Conservation (phyloP, 2,888 invertebrate genomes). For the Leptothorax acervorum region DNA sequence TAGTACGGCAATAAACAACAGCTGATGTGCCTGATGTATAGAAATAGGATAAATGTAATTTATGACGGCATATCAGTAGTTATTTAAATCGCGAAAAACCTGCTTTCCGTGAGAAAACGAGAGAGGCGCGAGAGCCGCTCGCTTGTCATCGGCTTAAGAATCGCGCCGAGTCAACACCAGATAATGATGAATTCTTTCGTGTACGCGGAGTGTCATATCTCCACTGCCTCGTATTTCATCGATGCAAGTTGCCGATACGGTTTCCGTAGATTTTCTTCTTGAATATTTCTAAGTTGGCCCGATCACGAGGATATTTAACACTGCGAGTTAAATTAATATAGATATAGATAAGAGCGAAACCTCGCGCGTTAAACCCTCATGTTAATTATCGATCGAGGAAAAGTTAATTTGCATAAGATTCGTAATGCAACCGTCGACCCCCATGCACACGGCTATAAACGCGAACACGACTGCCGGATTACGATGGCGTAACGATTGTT, state of each 20-base stretch:
- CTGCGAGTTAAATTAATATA: not conserved
- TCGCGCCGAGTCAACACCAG: constrained; percentile 5
- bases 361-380: not conserved
- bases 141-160: not conserved
- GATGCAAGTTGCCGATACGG: not conserved
- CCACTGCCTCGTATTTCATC: not conserved
- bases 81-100: not conserved
- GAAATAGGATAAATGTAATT: not conserved
- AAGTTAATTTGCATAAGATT: not conserved
- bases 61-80: too few relatives aligned
- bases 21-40: not conserved
- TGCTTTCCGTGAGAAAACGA: not conserved
- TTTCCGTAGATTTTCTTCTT: not conserved
- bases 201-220: not conserved
- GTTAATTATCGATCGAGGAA: constrained; percentile 3
- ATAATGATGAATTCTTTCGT: constrained; percentile 16
- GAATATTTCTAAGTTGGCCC: not conserved
- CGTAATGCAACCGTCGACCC: not conserved
- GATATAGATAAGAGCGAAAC: not conserved
- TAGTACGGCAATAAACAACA: too few relatives aligned
- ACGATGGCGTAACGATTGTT: constrained; percentile 31
- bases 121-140: not conserved
- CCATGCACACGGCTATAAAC: constrained; percentile 7
- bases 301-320: not conserved
- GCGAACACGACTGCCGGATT: not conserved